phyloP scores from a whole-genome alignment of 2,888 invertebrate species.

The Drosophila mimetica region DNA sequence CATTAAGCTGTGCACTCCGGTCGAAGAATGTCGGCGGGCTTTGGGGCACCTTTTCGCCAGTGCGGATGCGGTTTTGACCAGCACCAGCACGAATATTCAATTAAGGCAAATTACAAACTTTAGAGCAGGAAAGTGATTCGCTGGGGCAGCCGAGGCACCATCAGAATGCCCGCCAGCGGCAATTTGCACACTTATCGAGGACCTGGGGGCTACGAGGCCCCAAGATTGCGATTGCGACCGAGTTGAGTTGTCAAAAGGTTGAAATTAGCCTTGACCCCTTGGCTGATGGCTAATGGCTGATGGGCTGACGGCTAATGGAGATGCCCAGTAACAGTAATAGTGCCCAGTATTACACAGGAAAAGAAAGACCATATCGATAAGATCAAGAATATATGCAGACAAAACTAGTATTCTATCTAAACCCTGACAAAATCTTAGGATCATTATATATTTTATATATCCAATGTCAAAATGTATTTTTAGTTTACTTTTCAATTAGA shows the following conservation, averaged over 20 bases:
- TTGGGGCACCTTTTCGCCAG: constrained; percentile 5
- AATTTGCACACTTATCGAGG: constrained; percentile 45
- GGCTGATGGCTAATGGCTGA: constrained; percentile 46
- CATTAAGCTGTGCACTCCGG: constrained; percentile 42
- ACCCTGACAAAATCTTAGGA: too few species aligned
- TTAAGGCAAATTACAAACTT: constrained; percentile 75
- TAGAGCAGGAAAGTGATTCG: constrained; percentile 72
- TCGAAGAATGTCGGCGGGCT: constrained; percentile 25
- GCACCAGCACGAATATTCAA: constrained; percentile 76
- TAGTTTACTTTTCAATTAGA: too few species aligned
- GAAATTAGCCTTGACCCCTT: constrained; percentile 73
- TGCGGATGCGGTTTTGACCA: constrained; percentile 29
- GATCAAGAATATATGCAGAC: too few species aligned
- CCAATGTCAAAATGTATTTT: too few species aligned
- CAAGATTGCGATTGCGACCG: constrained; percentile 3
- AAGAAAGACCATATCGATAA: too few species aligned
- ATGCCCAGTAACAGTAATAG: constrained; percentile 7
- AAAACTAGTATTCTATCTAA: too few species aligned
- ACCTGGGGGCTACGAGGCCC: constrained; percentile 1
- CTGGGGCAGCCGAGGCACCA: constrained; percentile 28
- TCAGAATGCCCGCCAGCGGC: constrained; percentile 38
- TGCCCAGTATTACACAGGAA: background rate
- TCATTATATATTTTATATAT: too few species aligned
- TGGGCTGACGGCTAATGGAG: constrained; percentile 28
- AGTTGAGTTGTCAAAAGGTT: constrained; percentile 77